These are phyloP conservation scores for Poecile montanus DNA, from an alignment of 2,797 vertebrate species.

Conservation along the genomic window DNA sequence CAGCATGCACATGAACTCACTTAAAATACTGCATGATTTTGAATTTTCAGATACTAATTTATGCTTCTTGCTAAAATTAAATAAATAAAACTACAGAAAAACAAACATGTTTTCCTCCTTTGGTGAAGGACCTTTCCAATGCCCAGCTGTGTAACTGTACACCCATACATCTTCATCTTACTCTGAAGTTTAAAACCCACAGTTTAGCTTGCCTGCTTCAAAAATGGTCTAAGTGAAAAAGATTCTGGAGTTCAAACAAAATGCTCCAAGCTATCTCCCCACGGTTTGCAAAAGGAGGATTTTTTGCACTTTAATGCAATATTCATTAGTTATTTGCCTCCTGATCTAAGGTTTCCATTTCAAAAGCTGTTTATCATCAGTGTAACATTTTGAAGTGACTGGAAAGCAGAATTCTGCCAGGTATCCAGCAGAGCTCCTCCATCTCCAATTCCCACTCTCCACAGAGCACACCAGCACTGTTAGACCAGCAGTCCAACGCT, in stretches of 20 bases:
- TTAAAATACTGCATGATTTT: not conserved
- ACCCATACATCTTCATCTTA: not conserved
- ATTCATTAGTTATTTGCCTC: not conserved
- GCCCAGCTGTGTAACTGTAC: not conserved
- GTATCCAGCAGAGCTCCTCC: not conserved
- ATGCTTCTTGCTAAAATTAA: not conserved
- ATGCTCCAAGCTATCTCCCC: not conserved
- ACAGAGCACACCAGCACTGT: not conserved
- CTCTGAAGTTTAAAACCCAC: constrained; percentile 42
- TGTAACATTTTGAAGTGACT: not conserved
- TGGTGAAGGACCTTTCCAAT: not conserved
- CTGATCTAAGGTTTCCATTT: not conserved
- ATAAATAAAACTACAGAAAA: not conserved
- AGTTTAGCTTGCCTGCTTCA: not conserved
- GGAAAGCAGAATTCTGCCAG: not conserved
- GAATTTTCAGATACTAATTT: not conserved
- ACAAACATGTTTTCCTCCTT: not conserved
- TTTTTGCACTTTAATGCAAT: not conserved
- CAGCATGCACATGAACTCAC: not conserved
- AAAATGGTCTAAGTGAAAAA: constrained; percentile 12
- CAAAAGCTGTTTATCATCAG: not conserved
- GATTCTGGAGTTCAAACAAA: not conserved
- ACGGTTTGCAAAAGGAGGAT: not conserved
- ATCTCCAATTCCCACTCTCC: not conserved
- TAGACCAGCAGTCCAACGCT: not conserved